A percentile compares a stretch with the other conserved stretches of the same genome.
phyloP scores from a whole-genome alignment of 2,797 vertebrate species.

The Eidolon dupreanum region DNA sequence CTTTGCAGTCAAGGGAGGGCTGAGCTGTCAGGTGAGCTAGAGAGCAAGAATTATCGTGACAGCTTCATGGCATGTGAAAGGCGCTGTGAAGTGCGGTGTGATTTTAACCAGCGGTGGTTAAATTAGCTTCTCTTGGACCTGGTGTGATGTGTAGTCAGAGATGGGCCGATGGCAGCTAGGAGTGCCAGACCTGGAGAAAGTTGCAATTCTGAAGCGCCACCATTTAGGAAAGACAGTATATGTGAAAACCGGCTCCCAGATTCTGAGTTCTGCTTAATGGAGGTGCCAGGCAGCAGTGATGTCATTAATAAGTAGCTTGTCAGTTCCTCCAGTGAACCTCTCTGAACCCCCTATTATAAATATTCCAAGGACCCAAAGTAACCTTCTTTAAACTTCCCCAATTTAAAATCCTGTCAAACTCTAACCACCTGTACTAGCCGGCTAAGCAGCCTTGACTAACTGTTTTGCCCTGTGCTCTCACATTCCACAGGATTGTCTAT shows the following conservation, averaged over 20 bases:
- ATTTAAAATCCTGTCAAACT: conserved; percentile 65
- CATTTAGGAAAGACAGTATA: not conserved
- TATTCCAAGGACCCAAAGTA: conserved; percentile 1
- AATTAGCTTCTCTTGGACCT: conserved; percentile 28
- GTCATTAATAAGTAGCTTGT: conserved; percentile 51
- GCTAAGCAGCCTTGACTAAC: conserved; percentile 73
- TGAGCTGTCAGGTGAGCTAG: conserved; percentile 76
- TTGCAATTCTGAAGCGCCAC: not conserved
- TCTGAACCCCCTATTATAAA: not conserved
- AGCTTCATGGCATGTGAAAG: conserved; percentile 72
- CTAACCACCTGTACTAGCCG: conserved; percentile 59
- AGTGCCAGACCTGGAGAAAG: accelerated
- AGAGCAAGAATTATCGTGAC: conserved; percentile 60
- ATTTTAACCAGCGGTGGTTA: conserved; percentile 60
- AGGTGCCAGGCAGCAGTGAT: not conserved
- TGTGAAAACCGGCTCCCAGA: not conserved
- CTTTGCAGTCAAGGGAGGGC: conserved; percentile 60
- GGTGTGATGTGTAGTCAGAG: not conserved
- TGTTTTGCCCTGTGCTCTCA: not conserved
- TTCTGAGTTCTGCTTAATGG: not conserved
- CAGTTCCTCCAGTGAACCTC: not conserved
- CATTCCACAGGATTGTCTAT: not conserved
- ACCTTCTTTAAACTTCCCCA: conserved; percentile 32
- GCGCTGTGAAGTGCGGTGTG: not conserved
- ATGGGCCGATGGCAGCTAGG: accelerated